These are phyloP conservation scores for Nebria brevicollis DNA, from an alignment of 2,888 invertebrate genomes.

Conservation along the genomic window DNA sequence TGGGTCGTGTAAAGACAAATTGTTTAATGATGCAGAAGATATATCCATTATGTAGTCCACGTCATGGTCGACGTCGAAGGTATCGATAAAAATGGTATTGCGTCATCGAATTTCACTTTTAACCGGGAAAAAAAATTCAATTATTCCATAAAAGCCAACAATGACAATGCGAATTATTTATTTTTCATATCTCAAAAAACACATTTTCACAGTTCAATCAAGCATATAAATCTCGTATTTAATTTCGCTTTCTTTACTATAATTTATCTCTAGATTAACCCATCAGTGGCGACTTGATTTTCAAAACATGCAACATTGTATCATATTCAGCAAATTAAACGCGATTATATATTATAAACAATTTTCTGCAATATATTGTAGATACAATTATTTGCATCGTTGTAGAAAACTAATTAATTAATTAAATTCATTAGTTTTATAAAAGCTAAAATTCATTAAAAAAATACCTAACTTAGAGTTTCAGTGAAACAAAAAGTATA, in stretches of 20 bases:
- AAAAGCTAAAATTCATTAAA: too few relatives aligned
- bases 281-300: neutral
- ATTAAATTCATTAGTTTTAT: too few relatives aligned
- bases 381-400: too few relatives aligned
- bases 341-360: too few relatives aligned
- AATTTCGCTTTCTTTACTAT: neutral
- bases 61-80: neutral
- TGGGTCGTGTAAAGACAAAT: constrained; percentile 28
- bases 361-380: too few relatives aligned
- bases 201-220: neutral
- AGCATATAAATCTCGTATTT: neutral
- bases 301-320: neutral
- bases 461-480: too few relatives aligned
- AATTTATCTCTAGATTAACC: neutral
- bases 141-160: neutral
- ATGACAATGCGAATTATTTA: neutral
- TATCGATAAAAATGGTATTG: neutral
- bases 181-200: neutral
- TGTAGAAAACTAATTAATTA: too few relatives aligned
- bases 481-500: too few relatives aligned
- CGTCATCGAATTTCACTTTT: neutral
- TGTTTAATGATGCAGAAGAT: constrained; percentile 37
- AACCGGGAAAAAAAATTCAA: neutral
- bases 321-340: neutral
- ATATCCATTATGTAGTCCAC: constrained; percentile 32